Evolutionary conservation across 2,888 invertebrate species (phyloP), one percentile per base, ranked within the genome.

Genomic region (Zaprionus obscuricornis): DNA sequence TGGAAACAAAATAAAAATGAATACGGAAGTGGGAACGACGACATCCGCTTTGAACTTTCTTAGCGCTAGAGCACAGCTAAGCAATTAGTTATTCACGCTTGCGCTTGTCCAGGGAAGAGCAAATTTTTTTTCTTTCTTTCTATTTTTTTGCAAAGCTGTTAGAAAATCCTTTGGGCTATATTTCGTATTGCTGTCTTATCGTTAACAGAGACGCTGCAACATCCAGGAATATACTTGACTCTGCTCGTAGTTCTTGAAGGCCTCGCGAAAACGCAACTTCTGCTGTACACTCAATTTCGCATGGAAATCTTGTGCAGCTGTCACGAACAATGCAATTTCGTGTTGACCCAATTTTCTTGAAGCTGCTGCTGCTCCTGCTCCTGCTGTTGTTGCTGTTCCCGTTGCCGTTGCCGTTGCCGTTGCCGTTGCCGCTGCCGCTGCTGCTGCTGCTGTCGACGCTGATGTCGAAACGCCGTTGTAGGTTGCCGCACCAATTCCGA

Each of bases 291-390:
- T 89, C 75, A 90, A 82, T 81, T 88, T 89, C 65, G 87, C 86
- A 86, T 90, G 88, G 79, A 90, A 90, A 87, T 90, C 90, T 82
- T 89, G 89, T 74, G 90, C 89, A 85, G 89, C 89, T 87, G 89
- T 89, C 79, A 89, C 86, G 87, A 90, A 90, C 85, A 90, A 87
- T 74, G 87, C 84, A 82, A 88, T 89, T 86, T 89, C 89, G 74
- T 88, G 87, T 60, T 89, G 88, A 88, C 88, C 88, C 87, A 89
- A 88, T 89, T 89, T 82, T 47, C 72, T 68, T 34, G 52, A 20
- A 26, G 58, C 18, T 40, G 46, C 27, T 17, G 45, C 16, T 22
- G n/a, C n/a, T n/a, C n/a, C n/a, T n/a, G n/a, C n/a, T n/a, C n/a
- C n/a, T n/a, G 62, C 37, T 45, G 33, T 13, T 5, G 47, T 10